Percentiles rank a stretch among this genome's conserved stretches.
phyloP scores from a whole-genome alignment of 2,888 invertebrate species.

The Lathronympha strigana region DNA sequence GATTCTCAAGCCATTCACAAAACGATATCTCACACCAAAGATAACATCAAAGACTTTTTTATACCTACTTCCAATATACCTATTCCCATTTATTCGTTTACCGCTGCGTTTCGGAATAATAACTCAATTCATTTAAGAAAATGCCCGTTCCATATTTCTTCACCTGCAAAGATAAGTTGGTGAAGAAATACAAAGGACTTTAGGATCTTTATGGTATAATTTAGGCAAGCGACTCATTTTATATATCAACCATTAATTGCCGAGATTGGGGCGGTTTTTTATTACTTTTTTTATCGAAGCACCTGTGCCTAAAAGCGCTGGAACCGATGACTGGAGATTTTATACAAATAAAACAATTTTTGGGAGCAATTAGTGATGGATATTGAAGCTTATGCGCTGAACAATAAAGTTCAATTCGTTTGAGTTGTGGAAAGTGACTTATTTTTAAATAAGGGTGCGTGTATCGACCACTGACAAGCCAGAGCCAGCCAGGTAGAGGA shows the following conservation, averaged over 20 bases:
- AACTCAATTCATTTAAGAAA: neutral
- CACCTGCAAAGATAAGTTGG: slow-evolving; percentile 11
- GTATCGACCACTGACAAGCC: slow-evolving; percentile 67
- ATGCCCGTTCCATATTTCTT: neutral
- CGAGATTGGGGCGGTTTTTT: slow-evolving; percentile 60
- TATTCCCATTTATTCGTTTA: slow-evolving; percentile 3
- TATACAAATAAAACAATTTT: slow-evolving; percentile 56
- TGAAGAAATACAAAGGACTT: slow-evolving; percentile 44
- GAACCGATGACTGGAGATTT: slow-evolving; percentile 76
- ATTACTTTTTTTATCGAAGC: slow-evolving; percentile 61
- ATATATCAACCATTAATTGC: slow-evolving; percentile 75
- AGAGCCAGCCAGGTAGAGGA: slow-evolving; percentile 74
- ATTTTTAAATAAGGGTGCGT: slow-evolving; percentile 63
- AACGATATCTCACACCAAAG: slow-evolving; percentile 30
- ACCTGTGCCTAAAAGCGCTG: slow-evolving; percentile 72
- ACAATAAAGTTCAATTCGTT: slow-evolving; percentile 9
- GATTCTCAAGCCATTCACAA: slow-evolving; percentile 21
- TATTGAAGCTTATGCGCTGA: slow-evolving; percentile 23
- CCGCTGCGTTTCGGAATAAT: neutral
- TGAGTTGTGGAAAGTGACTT: slow-evolving; percentile 58
- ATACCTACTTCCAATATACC: slow-evolving; percentile 10
- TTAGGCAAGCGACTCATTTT: slow-evolving; percentile 64
- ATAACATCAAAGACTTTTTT: slow-evolving; percentile 27
- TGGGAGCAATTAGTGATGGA: slow-evolving; percentile 19
- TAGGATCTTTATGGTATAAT: slow-evolving; percentile 55